These are phyloP conservation scores for Oxycera nigricornis DNA, from an alignment of 2,888 invertebrate genomes.

Conservation along the genomic window DNA sequence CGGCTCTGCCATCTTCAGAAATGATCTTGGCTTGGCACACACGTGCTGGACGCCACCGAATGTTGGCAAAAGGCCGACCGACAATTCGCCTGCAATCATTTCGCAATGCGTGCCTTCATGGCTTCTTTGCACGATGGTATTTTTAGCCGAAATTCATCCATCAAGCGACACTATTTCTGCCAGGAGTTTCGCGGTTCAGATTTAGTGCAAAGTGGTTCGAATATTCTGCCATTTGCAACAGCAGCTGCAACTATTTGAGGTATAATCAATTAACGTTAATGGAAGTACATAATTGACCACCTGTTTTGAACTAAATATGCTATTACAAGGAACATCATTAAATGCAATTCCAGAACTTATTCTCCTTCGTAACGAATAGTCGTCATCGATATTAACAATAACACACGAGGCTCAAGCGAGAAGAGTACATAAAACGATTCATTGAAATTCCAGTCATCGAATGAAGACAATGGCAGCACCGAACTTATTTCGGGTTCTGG, in stretches of 20 bases:
- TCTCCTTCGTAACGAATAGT: too few species aligned
- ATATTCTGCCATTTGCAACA: background rate
- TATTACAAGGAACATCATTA: too few species aligned
- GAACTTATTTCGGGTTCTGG: too few species aligned
- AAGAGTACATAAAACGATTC: too few species aligned
- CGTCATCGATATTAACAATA: too few species aligned
- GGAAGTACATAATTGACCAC: background rate
- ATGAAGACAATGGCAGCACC: too few species aligned
- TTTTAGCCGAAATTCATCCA: background rate
- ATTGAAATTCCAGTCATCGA: too few species aligned
- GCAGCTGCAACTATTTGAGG: background rate
- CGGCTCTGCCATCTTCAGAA: background rate
- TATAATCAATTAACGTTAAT: background rate
- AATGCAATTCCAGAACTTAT: too few species aligned
- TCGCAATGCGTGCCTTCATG: background rate
- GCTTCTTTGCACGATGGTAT: background rate
- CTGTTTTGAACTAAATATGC: too few species aligned
- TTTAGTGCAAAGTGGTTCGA: background rate
- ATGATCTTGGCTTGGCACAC: background rate
- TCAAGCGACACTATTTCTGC: background rate
- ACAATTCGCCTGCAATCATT: background rate
- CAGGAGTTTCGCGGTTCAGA: background rate
- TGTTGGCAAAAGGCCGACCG: background rate
- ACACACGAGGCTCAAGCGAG: too few species aligned
- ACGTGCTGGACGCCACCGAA: background rate